Percentiles rank a stretch among this genome's conserved stretches.
Conservation (phyloP, 2,797 vertebrate species). For the Poeciliopsis gracilis region DNA sequence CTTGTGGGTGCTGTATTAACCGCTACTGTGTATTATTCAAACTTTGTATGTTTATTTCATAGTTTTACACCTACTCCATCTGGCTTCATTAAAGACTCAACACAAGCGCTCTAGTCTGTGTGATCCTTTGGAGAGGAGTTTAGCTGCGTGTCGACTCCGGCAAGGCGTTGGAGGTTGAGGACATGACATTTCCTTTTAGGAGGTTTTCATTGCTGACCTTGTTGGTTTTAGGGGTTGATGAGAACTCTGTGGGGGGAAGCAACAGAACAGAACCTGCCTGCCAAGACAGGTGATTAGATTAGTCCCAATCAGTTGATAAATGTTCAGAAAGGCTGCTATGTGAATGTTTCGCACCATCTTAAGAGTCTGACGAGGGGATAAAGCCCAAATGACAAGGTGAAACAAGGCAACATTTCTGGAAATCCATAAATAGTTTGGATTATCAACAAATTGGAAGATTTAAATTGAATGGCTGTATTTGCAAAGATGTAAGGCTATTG, state of each 20-base stretch:
- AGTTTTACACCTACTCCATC: no score
- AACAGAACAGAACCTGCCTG: neutral
- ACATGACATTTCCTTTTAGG: neutral
- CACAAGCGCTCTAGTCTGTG: no score
- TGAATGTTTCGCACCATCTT: neutral
- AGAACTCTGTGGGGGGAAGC: neutral
- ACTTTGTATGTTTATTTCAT: no score
- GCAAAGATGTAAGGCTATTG: neutral
- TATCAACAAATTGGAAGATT: neutral
- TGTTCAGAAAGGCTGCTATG: neutral
- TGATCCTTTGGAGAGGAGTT: no score
- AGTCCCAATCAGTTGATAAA: neutral
- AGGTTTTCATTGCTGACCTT: neutral
- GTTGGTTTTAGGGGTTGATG: slow-evolving; percentile 1
- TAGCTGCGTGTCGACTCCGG: no score
- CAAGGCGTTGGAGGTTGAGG: no score
- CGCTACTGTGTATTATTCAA: no score
- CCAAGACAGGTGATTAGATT: neutral
- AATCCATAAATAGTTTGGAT: neutral
- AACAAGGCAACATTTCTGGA: neutral
- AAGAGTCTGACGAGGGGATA: neutral
- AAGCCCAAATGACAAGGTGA: neutral
- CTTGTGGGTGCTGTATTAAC: no score
- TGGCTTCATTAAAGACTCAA: no score
- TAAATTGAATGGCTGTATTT: neutral